Conservation (phyloP, 2,888 invertebrate genomes). For the Hartigia nigra region DNA sequence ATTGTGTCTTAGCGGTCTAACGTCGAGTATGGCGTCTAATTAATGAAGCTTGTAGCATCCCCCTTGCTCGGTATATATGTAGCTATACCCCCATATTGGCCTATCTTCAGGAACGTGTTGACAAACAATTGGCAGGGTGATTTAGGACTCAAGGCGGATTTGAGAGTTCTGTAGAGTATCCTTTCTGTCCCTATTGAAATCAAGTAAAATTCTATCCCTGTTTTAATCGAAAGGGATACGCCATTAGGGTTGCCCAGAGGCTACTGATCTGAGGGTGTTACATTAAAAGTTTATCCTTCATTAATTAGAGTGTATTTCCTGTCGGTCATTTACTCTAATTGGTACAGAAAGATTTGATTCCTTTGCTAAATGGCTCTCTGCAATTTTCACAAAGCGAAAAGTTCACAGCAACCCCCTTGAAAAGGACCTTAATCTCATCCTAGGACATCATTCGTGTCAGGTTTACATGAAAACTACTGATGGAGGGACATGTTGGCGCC, state of each 20-base stretch:
- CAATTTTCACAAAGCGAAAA: neutral
- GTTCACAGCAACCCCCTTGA: neutral
- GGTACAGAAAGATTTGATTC: neutral
- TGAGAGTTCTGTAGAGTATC: neutral
- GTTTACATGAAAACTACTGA: neutral
- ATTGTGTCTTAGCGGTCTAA: neutral
- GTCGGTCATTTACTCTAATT: neutral
- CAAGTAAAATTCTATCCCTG: neutral
- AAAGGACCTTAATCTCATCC: neutral
- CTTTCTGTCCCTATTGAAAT: neutral
- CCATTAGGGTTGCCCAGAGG: neutral
- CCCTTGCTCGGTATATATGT: neutral
- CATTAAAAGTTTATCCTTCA: neutral
- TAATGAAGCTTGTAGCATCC: neutral
- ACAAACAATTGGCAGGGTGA: neutral
- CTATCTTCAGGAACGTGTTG: neutral
- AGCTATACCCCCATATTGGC: neutral
- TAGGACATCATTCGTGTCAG: neutral
- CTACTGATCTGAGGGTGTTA: neutral
- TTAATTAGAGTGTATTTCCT: neutral
- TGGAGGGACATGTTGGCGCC: constrained; percentile 22
- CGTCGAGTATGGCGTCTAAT: neutral
- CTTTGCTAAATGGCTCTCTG: neutral
- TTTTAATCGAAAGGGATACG: neutral
- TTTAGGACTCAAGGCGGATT: neutral